Percentiles rank a stretch among this genome's conserved stretches.
phyloP scores from a whole-genome alignment of 2,888 invertebrate genomes.

The Deroplatys truncata region DNA sequence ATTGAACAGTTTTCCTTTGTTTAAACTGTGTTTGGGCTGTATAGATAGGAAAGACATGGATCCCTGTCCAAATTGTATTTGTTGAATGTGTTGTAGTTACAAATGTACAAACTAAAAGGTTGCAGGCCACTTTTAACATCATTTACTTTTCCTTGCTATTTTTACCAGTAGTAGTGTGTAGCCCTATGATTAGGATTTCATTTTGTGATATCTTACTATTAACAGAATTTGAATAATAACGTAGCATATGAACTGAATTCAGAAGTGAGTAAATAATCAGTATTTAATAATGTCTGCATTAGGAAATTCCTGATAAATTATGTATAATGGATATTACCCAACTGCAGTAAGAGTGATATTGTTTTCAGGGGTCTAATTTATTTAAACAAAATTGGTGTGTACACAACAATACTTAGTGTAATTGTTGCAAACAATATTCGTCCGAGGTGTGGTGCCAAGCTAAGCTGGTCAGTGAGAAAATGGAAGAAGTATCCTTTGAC shows the following conservation, averaged over 20 bases:
- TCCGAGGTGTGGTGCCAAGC: not conserved
- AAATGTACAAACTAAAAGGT: conserved; percentile 20
- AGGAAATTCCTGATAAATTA: not conserved
- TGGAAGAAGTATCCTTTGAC: not conserved
- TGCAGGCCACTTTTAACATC: conserved; percentile 10
- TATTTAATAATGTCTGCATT: not conserved
- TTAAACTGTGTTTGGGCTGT: not conserved
- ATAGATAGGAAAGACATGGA: not conserved
- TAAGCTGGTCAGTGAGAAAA: not conserved
- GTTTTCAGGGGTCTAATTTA: not conserved
- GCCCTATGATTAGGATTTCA: conserved; percentile 3
- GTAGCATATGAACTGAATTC: not conserved
- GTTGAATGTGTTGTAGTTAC: conserved; percentile 13
- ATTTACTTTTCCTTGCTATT: not conserved
- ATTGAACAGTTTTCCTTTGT: not conserved
- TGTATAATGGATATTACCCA: not conserved
- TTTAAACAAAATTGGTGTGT: not conserved
- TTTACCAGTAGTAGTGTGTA: conserved; percentile 16
- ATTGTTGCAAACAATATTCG: conserved; percentile 1
- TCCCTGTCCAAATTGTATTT: conserved; percentile 9
- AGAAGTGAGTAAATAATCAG: not conserved
- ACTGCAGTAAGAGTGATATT: not conserved
- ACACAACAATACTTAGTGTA: not conserved
- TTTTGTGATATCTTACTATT: not conserved
- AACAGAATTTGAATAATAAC: not conserved